These are phyloP conservation scores for Rafetus swinhoei DNA, from an alignment of 2,113 vertebrate species.

Conservation along the genomic window DNA sequence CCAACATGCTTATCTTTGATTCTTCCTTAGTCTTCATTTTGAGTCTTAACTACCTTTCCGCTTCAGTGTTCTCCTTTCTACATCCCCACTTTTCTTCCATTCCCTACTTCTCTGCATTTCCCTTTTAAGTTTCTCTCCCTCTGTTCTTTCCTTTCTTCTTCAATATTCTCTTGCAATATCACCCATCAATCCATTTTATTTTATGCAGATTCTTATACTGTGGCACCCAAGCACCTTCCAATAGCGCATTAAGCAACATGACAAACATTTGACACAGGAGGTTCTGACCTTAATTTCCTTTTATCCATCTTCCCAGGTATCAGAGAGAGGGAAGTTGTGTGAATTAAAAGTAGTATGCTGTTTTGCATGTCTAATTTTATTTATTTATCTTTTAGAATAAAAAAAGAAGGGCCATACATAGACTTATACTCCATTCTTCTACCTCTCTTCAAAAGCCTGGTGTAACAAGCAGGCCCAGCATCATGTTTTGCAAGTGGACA, in stretches of 20 bases:
- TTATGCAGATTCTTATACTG: not conserved
- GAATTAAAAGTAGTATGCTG: not conserved
- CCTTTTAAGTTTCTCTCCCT: not conserved
- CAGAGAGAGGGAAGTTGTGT: not conserved
- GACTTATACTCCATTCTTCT: not conserved
- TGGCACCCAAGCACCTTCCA: not conserved
- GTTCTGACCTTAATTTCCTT: not conserved
- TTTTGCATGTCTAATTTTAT: not conserved
- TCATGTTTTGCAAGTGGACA: not conserved
- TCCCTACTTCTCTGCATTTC: not conserved
- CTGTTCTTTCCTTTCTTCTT: not conserved
- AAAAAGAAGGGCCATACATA: not conserved
- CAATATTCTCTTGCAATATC: not conserved
- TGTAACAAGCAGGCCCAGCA: conserved; percentile 7
- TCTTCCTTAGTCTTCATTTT: not conserved
- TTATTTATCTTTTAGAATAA: not conserved
- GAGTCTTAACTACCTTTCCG: not conserved
- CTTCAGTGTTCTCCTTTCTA: not conserved
- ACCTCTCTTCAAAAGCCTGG: conserved; percentile 19
- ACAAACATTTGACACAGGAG: not conserved
- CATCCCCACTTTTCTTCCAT: not conserved
- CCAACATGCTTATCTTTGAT: not conserved
- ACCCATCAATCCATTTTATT: not conserved
- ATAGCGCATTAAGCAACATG: not conserved
- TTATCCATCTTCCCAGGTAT: not conserved